phyloP scores from a whole-genome alignment of 2,797 vertebrate species.

The Pantherophis vulpinus region DNA sequence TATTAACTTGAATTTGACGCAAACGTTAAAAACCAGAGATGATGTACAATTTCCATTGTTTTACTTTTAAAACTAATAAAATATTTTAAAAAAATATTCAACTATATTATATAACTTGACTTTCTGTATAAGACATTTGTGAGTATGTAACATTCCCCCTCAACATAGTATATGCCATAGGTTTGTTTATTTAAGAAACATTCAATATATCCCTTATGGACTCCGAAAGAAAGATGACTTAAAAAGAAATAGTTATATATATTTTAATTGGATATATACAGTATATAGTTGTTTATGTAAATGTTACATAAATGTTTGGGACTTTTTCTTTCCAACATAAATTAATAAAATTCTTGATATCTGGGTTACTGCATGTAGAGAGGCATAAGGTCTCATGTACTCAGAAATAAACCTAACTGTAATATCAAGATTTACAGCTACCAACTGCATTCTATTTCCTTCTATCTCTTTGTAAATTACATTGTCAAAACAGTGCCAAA shows the following conservation, averaged over 20 bases:
- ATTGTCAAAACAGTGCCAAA: slow-evolving; percentile 4
- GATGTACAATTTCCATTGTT: no score
- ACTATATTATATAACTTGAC: no score
- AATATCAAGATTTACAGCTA: background rate
- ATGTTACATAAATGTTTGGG: background rate
- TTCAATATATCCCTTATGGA: background rate
- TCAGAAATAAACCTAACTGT: background rate
- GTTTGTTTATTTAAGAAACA: background rate
- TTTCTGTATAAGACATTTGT: no score
- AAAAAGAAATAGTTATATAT: background rate
- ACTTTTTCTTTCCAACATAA: background rate
- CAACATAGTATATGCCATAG: no score
- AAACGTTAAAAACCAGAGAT: no score
- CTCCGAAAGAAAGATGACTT: background rate
- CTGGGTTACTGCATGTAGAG: background rate
- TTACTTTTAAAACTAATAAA: no score
- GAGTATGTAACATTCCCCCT: no score
- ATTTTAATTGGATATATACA: background rate
- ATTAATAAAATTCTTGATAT: background rate
- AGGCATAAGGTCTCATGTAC: background rate
- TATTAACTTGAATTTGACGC: no score
- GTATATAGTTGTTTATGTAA: background rate
- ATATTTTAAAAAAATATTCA: no score
- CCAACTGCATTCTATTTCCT: slow-evolving; percentile 1
- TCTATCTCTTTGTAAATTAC: slow-evolving; percentile 1